Base-by-base conservation (phyloP, 1,140 invertebrate species). In the Papilio aristodemus region DNA sequence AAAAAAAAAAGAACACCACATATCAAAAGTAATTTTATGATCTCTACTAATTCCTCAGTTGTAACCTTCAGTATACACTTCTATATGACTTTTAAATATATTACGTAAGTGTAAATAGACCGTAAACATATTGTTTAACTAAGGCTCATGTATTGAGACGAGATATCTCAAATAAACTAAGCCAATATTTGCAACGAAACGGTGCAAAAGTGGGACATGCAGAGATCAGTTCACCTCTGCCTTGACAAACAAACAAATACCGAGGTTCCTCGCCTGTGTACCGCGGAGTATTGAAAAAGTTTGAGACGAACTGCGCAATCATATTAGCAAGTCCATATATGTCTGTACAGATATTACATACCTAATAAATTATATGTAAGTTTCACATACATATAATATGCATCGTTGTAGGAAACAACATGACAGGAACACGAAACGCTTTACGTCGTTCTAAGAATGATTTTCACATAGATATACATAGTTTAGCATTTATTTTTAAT, bases 161-260 rank as follows among this genome's bases (percentile, higher is more conserved):
- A 32, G 43, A 17, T 19, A 17, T 46, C 7, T 14, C 43, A 46
- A 46, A 46, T 46, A 46, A 43, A 43, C 41, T 8, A 9, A 17
- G 17, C 19, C 43, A 46, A 46, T 46, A 46, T 46, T 46, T 46
- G 43, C 43, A 19, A 46, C 9, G 43, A 19, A 46, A 32, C 43
- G 43, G 43, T 46, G 17, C 14, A 46, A 46, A 46, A 46, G 43
- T 46, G 14, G 43, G 43, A 46, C 43, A 46, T 4, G 43, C 14
- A 43, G 41, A 46, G 14, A 14, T 19, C 43, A 19, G n/a, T 43
- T 43, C 14, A 46, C 17, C 43, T 17, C 17, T 46, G 43, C 9
- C 7, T 43, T n/a, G n/a, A 17, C 17, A 17, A 17, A 19, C 43
- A 46, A 19, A 46, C 17, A 46, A 46, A 46, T 19, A 46, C 9